Evolutionary conservation across 2,888 invertebrate genomes (phyloP), one percentile per base, ranked within the genome.

Genomic region (Sialis fuliginosa): DNA sequence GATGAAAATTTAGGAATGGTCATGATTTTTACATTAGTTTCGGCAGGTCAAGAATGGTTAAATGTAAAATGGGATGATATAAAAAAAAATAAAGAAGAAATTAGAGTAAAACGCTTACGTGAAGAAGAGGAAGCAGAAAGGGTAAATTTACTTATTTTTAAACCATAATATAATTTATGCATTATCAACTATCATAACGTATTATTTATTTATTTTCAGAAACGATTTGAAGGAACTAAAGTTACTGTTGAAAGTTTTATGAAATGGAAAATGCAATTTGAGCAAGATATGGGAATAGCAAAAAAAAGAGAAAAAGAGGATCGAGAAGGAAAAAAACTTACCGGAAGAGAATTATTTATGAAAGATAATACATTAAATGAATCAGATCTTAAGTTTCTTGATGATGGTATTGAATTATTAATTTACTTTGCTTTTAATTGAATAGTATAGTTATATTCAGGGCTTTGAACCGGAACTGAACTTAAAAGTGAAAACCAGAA

Each of bases 191-290:
- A 10, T 31, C 13, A 9, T 10, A 33, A 33, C 37, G 22, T 48
- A 22, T 6, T 48, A 33, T 33, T 40, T 42, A 47, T 39, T 46
- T 49, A 35, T 51, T 51, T 50, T 48, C 66, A 88, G 80, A 90
- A 89, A 81, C 78, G 84, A 58, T 92, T 95, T 68, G 93, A 95
- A 68, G 97, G 96, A 9, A 96, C 95, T 0, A 71, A 85, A 56
- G 97, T 97, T 0, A 87, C 91, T 3, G 90, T 96, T 1, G 97
- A 98, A 66, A 82, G 90, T 6, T 98, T 98, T 65, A 66, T 95
- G 58, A 82, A 77, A 30, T 98, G 98, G 98, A 91, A 93, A 60
- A 75, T 79, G 48, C 76, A 80, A 52, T 98, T 98, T 71, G 96
- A 97, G 63, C 77, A 79, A 33, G 95, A 96, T 62, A 81, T 83